Conservation (phyloP, 2,888 invertebrate species). For the Aquatica leii region DNA sequence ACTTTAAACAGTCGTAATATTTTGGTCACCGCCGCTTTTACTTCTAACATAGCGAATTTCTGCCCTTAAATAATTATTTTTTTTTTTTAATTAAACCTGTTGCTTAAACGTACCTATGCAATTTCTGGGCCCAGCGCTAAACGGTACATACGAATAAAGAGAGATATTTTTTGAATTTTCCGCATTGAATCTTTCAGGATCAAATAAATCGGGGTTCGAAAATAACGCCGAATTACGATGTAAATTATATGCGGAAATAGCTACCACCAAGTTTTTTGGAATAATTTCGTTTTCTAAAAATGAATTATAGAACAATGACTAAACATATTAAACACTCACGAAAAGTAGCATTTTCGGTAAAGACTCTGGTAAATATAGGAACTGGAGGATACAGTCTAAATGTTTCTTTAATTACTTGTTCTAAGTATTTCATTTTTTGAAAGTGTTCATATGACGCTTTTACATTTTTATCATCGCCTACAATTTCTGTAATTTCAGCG, state of each 20-base stretch:
- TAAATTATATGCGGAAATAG: constrained; percentile 47
- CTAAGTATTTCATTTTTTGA: constrained; percentile 45
- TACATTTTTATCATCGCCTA: constrained; percentile 44
- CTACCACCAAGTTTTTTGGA: constrained; percentile 54
- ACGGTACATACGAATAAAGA: constrained; percentile 18
- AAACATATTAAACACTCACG: constrained; percentile 46
- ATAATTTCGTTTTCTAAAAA: constrained; percentile 43
- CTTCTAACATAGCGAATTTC: constrained; percentile 59
- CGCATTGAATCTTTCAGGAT: constrained; percentile 53
- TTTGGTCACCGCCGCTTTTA: constrained; percentile 53
- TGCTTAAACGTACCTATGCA: constrained; percentile 14
- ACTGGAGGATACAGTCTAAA: constrained; percentile 65
- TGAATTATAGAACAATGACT: too few relatives aligned
- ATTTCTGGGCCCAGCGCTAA: constrained; percentile 16
- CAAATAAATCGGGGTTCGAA: constrained; percentile 51
- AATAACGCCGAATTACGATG: constrained; percentile 52
- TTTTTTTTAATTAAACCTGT: background rate
- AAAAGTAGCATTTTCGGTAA: constrained; percentile 60
- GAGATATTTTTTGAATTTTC: constrained; percentile 42
- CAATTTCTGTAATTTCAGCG: constrained; percentile 47
- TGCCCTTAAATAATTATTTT: constrained; percentile 57
- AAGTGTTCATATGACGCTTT: constrained; percentile 54
- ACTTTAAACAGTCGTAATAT: constrained; percentile 55
- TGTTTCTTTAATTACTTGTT: constrained; percentile 65
- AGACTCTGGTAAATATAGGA: constrained; percentile 61